Conservation (phyloP, 2,113 vertebrate genomes). For the Chrysochloris asiatica region DNA sequence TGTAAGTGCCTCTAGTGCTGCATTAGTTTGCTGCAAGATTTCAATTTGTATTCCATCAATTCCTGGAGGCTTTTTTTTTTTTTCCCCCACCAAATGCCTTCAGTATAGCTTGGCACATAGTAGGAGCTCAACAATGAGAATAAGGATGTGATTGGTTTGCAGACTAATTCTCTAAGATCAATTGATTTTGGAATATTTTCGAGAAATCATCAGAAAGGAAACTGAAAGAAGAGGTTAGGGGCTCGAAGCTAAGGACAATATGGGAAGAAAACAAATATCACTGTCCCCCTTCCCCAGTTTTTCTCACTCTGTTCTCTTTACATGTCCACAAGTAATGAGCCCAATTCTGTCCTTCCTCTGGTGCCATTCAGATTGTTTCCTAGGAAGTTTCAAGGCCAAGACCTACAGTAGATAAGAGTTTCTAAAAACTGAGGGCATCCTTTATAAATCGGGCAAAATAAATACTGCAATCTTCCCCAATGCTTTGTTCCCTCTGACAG, state of each 20-base stretch:
- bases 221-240: not conserved
- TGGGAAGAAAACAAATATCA: not conserved
- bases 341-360: not conserved
- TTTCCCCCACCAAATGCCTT: too few species aligned
- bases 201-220: not conserved
- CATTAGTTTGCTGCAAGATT: too few species aligned
- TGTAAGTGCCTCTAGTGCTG: too few species aligned
- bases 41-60: too few species aligned
- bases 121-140: not conserved
- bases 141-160: not conserved
- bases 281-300: not conserved
- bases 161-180: not conserved
- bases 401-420: not conserved
- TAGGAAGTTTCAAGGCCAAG: constrained; percentile 10
- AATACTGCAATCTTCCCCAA: not conserved
- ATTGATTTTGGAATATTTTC: not conserved
- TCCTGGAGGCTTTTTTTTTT: too few species aligned
- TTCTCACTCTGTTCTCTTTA: not conserved
- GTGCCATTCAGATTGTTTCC: not conserved
- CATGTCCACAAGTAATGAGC: not conserved
- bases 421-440: constrained; percentile 20
- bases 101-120: too few species aligned
- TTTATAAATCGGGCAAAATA: not conserved
- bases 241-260: not conserved
- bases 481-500: not conserved